Conservation (phyloP, 1,140 invertebrate genomes). For the Probaryconus sp. region DNA sequence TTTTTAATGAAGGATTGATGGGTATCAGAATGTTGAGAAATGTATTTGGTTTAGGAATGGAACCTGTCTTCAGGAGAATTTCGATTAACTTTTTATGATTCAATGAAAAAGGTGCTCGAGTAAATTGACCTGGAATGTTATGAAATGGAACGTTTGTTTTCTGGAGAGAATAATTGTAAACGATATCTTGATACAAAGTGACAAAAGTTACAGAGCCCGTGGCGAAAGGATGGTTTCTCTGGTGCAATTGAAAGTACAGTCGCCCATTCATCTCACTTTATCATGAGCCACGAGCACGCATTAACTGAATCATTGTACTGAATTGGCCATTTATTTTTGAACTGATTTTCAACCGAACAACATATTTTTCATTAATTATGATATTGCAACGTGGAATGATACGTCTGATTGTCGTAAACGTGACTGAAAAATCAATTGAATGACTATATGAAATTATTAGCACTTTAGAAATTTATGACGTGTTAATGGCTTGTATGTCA, state of each 20-base stretch:
- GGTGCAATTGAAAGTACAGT: constrained; percentile 52
- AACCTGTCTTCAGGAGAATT: too few relatives aligned
- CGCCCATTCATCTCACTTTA: constrained; percentile 42
- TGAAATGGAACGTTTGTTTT: constrained; percentile 45
- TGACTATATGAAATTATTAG: constrained; percentile 15
- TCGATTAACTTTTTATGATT: too few relatives aligned
- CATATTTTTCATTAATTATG: constrained; percentile 24
- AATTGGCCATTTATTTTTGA: constrained; percentile 31
- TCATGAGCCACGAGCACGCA: constrained; percentile 17
- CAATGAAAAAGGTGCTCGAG: constrained; percentile 26
- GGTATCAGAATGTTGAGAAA: too few relatives aligned
- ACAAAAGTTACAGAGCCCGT: constrained; percentile 38
- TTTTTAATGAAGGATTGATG: too few relatives aligned
- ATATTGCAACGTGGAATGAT: constrained; percentile 14
- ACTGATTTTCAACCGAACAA: constrained; percentile 1
- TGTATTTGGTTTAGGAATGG: too few relatives aligned
- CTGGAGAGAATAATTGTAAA: constrained; percentile 11
- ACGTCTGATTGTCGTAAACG: constrained; percentile 4
- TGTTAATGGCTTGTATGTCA: constrained; percentile 17
- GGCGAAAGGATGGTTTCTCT: constrained; percentile 50
- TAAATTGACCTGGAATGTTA: constrained; percentile 45
- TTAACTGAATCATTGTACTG: constrained; percentile 33
- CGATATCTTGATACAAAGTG: constrained; percentile 33
- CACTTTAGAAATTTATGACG: constrained; percentile 19
- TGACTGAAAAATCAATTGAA: constrained; percentile 2